phyloP scores from a whole-genome alignment of 2,888 invertebrate species.

The Pandemis cinnamomeana region DNA sequence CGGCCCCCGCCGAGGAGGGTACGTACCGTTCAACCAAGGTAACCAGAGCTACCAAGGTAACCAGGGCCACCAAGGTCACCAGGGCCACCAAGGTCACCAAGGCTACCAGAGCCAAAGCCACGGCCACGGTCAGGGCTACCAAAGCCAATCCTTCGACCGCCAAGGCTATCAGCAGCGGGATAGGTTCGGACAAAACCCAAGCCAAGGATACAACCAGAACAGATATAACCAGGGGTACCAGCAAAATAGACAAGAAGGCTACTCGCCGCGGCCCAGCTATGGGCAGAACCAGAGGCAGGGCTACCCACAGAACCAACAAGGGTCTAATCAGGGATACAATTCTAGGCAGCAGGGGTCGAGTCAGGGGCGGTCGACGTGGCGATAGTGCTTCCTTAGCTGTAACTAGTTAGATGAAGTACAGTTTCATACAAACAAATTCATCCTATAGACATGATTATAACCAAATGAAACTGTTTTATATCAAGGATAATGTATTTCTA shows the following conservation, averaged over 20 bases:
- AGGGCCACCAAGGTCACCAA: slow-evolving; percentile 40
- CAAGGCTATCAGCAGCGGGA: slow-evolving; percentile 45
- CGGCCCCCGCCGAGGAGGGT: slow-evolving; percentile 72
- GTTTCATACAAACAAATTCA: background rate
- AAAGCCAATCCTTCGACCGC: slow-evolving; percentile 49
- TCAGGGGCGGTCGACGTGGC: slow-evolving; percentile 41
- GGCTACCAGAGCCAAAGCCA: slow-evolving; percentile 45
- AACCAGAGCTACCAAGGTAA: no score
- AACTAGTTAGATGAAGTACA: background rate
- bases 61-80: slow-evolving; percentile 39
- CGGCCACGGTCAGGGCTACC: slow-evolving; percentile 46
- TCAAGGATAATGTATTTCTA: no score
- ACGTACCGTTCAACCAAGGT: slow-evolving; percentile 55
- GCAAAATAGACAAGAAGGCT: slow-evolving; percentile 40
- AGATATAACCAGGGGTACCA: slow-evolving; percentile 45
- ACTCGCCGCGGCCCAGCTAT: slow-evolving; percentile 12
- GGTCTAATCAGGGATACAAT: slow-evolving; percentile 37
- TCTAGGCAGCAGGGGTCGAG: slow-evolving; percentile 45
- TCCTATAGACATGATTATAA: no score
- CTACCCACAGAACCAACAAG: slow-evolving; percentile 40
- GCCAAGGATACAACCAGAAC: slow-evolving; percentile 45
- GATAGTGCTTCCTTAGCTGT: slow-evolving; percentile 11
- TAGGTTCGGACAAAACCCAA: slow-evolving; percentile 43
- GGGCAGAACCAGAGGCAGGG: slow-evolving; percentile 35
- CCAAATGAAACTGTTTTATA: no score